A percentile compares a stretch with the other conserved stretches of the same genome.
Evolutionary conservation across 2,113 vertebrate species (phyloP).

Genomic region (Tupaia tana): DNA sequence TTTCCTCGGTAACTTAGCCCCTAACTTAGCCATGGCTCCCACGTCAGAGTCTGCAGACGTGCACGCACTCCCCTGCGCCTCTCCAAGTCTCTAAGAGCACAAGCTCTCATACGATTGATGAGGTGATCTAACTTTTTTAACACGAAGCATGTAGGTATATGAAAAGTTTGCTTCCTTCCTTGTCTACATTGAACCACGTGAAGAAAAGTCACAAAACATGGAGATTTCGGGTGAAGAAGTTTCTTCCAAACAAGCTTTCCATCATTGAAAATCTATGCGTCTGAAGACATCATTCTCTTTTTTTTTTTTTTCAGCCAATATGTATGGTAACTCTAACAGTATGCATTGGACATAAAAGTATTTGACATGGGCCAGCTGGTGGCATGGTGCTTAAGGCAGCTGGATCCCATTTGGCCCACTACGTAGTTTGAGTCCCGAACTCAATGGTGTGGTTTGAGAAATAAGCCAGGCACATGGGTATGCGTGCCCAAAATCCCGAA

Average conservation of each 20-base stretch:
- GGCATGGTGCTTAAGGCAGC: too few relatives aligned
- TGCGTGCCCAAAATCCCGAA: too few relatives aligned
- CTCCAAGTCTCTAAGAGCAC: slow-evolving; percentile 45
- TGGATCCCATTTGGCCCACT: too few relatives aligned
- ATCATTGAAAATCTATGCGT: background rate
- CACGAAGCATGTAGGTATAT: background rate
- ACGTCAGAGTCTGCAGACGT: background rate
- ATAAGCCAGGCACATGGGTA: too few relatives aligned
- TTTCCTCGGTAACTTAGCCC: background rate
- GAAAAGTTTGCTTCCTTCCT: background rate
- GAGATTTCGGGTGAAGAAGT: background rate
- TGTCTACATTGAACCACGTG: background rate
- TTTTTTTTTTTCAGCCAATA: background rate
- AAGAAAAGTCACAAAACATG: background rate
- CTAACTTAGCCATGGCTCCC: background rate
- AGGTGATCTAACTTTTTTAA: background rate
- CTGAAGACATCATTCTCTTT: background rate
- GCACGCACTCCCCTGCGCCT: background rate
- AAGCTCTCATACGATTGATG: background rate
- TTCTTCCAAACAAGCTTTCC: background rate
- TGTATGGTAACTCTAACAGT: background rate
- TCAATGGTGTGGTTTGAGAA: too few relatives aligned
- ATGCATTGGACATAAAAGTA: background rate
- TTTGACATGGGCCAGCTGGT: background rate
- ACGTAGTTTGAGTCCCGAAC: too few relatives aligned